Evolutionary conservation across 2,797 vertebrate genomes (phyloP), one percentile per base, ranked within the genome.

Genomic region (Rhabdomys pumilio): DNA sequence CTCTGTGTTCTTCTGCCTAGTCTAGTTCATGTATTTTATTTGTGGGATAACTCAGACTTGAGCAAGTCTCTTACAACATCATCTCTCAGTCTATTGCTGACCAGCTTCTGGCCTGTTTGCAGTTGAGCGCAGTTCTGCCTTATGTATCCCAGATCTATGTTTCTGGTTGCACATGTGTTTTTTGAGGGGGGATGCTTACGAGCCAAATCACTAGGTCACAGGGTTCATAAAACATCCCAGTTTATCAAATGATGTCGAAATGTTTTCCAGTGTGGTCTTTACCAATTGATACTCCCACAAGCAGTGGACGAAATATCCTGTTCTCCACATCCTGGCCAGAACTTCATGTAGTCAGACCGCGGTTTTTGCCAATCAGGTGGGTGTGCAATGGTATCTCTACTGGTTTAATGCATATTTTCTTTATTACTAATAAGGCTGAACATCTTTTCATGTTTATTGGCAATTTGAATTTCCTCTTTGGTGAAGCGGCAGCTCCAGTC

Each of bases 241-340:
- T 53, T 96, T 89, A 81, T 89, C 65, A 41, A 65, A 47, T 26
- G 61, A 63, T 34, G 82, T 83, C 29, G 85, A 53, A 67, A 61
- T 89, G 77, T 76, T 61, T 50, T 83, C 82, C 57, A 38, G 34
- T 38, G 67, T 88, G 94, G 41, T 82, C 86, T 93, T 79, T 44
- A 75, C 89, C 67, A 69, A 29, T 50, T 94, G 75, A 83, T 41
- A 79, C 61, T 95, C 93, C 92, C 90, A 88, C 94, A 3, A 26
- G 55, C 67, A 83, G 73, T 34, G 34, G 50, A 75, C 38, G 85
- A 94, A 90, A 92, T 79, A 93, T 80, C 91, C 96, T 77, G 75
- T 90, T 86, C 73, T 77, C 96, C 89, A 96, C 20, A 75, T 94
- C 97, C 85, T 86, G 72, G 67, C 75, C 93, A 95, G 81, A 94